Evolutionary conservation across 2,888 invertebrate species (phyloP).

Genomic region (Diabrotica balteata): DNA sequence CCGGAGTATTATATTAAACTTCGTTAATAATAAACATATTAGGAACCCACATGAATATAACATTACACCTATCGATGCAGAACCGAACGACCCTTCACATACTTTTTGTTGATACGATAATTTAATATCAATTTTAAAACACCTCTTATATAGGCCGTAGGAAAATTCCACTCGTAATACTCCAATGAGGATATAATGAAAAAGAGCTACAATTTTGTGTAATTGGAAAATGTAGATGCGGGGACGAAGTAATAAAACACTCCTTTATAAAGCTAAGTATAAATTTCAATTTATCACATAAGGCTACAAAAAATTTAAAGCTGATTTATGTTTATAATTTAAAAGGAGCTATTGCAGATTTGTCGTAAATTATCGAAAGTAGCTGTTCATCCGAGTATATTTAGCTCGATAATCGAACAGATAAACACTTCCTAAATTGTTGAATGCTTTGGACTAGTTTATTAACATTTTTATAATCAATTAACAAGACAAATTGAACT

Average conservation of each 20-base stretch:
- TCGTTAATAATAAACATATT: too few relatives aligned
- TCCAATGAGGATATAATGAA: too few relatives aligned
- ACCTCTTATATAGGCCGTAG: too few relatives aligned
- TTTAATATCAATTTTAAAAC: too few relatives aligned
- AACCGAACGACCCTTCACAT: too few relatives aligned
- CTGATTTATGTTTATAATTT: conserved; percentile 36
- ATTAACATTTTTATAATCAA: conserved; percentile 34
- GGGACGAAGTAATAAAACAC: conserved; percentile 14
- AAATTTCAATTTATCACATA: conserved; percentile 37
- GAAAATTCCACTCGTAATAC: too few relatives aligned
- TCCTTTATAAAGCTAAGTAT: conserved; percentile 34
- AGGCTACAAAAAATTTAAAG: conserved; percentile 37
- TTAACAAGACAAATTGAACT: conserved; percentile 22
- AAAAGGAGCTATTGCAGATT: conserved; percentile 32
- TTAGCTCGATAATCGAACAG: neutral
- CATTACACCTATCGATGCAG: too few relatives aligned
- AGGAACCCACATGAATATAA: too few relatives aligned
- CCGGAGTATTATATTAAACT: too few relatives aligned
- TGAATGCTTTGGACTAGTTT: conserved; percentile 30
- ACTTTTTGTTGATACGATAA: too few relatives aligned
- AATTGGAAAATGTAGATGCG: too few relatives aligned
- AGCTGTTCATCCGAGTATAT: neutral
- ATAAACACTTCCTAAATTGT: conserved; percentile 21
- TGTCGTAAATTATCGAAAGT: conserved; percentile 20
- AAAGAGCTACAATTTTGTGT: too few relatives aligned